Base-by-base conservation (phyloP, 2,113 vertebrate species). In the Ceyx melanurus region DNA sequence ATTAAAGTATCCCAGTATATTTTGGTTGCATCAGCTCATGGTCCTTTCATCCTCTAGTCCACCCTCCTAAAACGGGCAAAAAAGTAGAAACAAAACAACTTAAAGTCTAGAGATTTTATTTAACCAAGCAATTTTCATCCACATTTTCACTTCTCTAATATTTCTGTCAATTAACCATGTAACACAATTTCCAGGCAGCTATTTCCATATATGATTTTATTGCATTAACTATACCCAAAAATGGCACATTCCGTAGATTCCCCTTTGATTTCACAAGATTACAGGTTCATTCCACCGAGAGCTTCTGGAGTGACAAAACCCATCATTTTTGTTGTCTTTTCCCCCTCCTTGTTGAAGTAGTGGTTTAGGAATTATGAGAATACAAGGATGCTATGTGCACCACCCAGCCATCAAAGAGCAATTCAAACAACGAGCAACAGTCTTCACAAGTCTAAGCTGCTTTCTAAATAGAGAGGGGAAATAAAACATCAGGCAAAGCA, bases 221-320 rank as follows among this genome's bases (percentile, higher is more conserved):
- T 87, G 53, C 28, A 43, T 54, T 62, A 70, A 12, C 37, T 21
- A 8, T 19, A 7, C 17, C 17, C 19, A 10, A 64, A 31, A 82
- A 25, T 3, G 20, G 17, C 46, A 26, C n/a, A 19, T 86, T 56
- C 37, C 31, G 1, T 5, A 7, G 45, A 37, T n/a, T 88, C 28
- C 46, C 62, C 67, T 90, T 86, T 29, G 83, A 92, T 82, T 66
- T 82, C 82, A n/a, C 42, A 54, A 77, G 73, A 89, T 79, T 53
- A 81, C 60, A 74, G 57, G 58, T 61, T 67, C 58, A 12, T 76
- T 71, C 46, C 56, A 29, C 45, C 4, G 2, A 33, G 57, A 53
- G 29, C 56, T 53, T 26, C 28, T 57, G 26, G 4, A 15, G 31
- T 18, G 46, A 43, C 9, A 42, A 85, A 74, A 3, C 81, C 40